Conservation (phyloP, 2,113 vertebrate species). For the Aplodontia rufa region DNA sequence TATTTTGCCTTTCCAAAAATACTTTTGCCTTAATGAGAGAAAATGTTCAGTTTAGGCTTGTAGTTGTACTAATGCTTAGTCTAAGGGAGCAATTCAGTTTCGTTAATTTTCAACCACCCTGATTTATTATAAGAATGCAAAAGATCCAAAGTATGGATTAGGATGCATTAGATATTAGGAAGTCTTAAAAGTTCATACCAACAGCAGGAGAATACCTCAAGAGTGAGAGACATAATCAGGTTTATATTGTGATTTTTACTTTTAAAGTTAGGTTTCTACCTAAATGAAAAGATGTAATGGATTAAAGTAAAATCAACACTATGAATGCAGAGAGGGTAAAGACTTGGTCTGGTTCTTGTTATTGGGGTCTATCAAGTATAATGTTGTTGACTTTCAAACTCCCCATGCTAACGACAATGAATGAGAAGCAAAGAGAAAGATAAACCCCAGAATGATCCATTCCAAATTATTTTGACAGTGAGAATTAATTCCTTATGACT, state of each 20-base stretch:
- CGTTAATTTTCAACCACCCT: not conserved
- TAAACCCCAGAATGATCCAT: not conserved
- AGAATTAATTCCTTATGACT: conserved; percentile 8
- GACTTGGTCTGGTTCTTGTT: not conserved
- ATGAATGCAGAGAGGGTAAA: not conserved
- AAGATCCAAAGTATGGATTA: not conserved
- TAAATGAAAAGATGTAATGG: not conserved
- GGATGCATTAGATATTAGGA: not conserved
- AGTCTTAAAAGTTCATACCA: not conserved
- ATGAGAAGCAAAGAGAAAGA: not conserved
- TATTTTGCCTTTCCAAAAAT: conserved; percentile 14
- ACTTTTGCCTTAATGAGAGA: not conserved
- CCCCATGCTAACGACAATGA: not conserved
- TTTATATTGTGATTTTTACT: conserved; percentile 32
- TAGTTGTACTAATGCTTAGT: not conserved
- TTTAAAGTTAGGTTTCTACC: conserved; percentile 12
- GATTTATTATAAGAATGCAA: not conserved
- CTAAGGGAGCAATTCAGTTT: not conserved
- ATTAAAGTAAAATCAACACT: not conserved
- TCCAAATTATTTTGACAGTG: not conserved
- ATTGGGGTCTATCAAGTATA: not conserved
- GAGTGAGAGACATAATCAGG: not conserved
- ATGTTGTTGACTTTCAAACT: not conserved
- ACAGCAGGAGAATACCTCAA: not conserved
- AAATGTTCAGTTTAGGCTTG: not conserved